These are phyloP conservation scores for Eupleurogrammus muticus DNA, from an alignment of 2,797 vertebrate genomes.

Conservation along the genomic window DNA sequence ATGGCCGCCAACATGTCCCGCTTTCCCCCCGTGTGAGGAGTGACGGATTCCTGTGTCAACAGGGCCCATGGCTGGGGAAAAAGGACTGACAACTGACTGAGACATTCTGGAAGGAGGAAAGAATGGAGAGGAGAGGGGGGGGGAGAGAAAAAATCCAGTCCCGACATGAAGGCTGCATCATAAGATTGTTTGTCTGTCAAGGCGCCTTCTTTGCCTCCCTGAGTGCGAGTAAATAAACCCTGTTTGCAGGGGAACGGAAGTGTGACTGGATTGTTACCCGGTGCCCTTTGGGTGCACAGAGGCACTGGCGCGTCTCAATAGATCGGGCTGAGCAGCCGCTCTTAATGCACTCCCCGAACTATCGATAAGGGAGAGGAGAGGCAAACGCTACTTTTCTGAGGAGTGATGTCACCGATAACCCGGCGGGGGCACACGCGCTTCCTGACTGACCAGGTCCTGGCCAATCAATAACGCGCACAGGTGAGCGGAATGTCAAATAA, in stretches of 20 bases:
- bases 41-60: slow-evolving; percentile 81
- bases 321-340: slow-evolving; percentile 71
- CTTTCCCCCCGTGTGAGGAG: slow-evolving; percentile 72
- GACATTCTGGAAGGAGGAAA: slow-evolving; percentile 68
- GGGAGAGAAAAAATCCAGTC: slow-evolving; percentile 44
- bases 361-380: slow-evolving; percentile 67
- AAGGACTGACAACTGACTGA: slow-evolving; percentile 79
- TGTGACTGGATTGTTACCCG: slow-evolving; percentile 73
- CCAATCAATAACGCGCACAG: slow-evolving; percentile 72
- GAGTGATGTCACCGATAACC: slow-evolving; percentile 80
- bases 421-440: slow-evolving; percentile 59
- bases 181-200: slow-evolving; percentile 80
- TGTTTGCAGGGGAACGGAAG: slow-evolving; percentile 70
- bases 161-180: slow-evolving; percentile 78
- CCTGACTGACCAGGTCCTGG: slow-evolving; percentile 62
- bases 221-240: slow-evolving; percentile 78
- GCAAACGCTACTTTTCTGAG: slow-evolving; percentile 57
- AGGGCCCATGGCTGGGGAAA: slow-evolving; percentile 75
- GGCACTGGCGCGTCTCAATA: slow-evolving; percentile 68
- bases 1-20: slow-evolving; percentile 78
- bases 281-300: slow-evolving; percentile 67
- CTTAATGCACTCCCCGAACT: slow-evolving; percentile 78
- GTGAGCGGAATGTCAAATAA: slow-evolving; percentile 76
- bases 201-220: slow-evolving; percentile 70
- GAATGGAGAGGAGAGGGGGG: slow-evolving; percentile 28